A percentile compares a stretch with the other conserved stretches of the same genome.
These are phyloP conservation scores for Eledone cirrhosa DNA, from an alignment of 2,888 invertebrate genomes.

Conservation along the genomic window DNA sequence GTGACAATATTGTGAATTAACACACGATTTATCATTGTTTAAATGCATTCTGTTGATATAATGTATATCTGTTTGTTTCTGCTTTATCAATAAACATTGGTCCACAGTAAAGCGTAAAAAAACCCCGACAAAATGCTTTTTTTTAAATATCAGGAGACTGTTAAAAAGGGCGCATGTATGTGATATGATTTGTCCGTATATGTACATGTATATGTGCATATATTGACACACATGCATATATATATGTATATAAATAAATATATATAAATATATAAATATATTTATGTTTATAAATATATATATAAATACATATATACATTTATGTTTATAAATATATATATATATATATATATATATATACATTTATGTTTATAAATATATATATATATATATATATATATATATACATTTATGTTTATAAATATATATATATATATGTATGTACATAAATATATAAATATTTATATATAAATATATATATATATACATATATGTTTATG, in stretches of 20 bases:
- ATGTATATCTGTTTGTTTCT: not conserved
- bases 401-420: too few species aligned
- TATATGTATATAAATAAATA: not conserved
- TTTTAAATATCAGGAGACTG: not conserved
- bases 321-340: not conserved
- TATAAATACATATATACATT: not conserved
- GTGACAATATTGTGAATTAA: slow-evolving; percentile 9
- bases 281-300: not conserved
- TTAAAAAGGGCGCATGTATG: not conserved
- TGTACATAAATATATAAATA: not conserved
- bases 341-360: slow-evolving; percentile 9
- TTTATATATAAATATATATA: not conserved
- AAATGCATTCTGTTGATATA: not conserved
- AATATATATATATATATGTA: not conserved
- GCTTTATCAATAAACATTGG: not conserved
- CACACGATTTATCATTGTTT: not conserved
- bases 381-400: not conserved
- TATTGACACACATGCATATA: not conserved
- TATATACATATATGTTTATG: not conserved
- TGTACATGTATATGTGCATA: not conserved
- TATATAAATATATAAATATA: not conserved
- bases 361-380: not conserved
- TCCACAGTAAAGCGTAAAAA: not conserved
- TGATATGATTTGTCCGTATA: not conserved
- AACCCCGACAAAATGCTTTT: not conserved